Percentiles rank a stretch among this genome's conserved stretches.
Evolutionary conservation across 2,797 vertebrate species (phyloP).

Genomic region (Otolemur crassicaudatus): DNA sequence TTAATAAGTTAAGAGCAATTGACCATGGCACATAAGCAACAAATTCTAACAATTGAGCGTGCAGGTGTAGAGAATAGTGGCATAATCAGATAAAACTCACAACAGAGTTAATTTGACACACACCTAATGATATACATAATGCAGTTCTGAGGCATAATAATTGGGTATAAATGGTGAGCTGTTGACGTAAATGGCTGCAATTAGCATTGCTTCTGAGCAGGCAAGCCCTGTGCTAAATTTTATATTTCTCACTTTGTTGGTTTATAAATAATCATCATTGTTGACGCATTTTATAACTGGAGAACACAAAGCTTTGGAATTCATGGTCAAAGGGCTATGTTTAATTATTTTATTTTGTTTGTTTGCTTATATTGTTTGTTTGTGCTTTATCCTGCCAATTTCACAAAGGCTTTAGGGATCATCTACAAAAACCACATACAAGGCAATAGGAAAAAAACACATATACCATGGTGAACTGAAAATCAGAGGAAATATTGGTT

Average conservation of each 20-base stretch:
- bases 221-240: slow-evolving; percentile 55
- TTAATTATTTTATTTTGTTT: slow-evolving; percentile 54
- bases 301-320: not conserved
- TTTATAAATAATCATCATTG: slow-evolving; percentile 65
- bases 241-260: slow-evolving; percentile 59
- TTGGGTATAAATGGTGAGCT: slow-evolving; percentile 71
- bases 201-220: slow-evolving; percentile 62
- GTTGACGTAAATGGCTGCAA: slow-evolving; percentile 72
- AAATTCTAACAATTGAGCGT: slow-evolving; percentile 56
- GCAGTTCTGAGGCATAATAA: slow-evolving; percentile 59
- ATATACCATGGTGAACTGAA: not conserved
- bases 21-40: slow-evolving; percentile 41
- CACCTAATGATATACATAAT: slow-evolving; percentile 70
- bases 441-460: not conserved
- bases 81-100: slow-evolving; percentile 65
- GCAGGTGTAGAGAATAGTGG: slow-evolving; percentile 40
- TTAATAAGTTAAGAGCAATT: slow-evolving; percentile 1
- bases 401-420: not conserved
- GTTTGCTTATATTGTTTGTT: slow-evolving; percentile 34
- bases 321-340: not conserved
- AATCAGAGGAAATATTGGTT: not conserved
- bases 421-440: not conserved
- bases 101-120: slow-evolving; percentile 66
- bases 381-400: not conserved
- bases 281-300: slow-evolving; percentile 61